A percentile compares a stretch with the other conserved stretches of the same genome.
These are phyloP conservation scores for Pollenia labialis DNA, from an alignment of 2,888 invertebrate species.

Conservation along the genomic window DNA sequence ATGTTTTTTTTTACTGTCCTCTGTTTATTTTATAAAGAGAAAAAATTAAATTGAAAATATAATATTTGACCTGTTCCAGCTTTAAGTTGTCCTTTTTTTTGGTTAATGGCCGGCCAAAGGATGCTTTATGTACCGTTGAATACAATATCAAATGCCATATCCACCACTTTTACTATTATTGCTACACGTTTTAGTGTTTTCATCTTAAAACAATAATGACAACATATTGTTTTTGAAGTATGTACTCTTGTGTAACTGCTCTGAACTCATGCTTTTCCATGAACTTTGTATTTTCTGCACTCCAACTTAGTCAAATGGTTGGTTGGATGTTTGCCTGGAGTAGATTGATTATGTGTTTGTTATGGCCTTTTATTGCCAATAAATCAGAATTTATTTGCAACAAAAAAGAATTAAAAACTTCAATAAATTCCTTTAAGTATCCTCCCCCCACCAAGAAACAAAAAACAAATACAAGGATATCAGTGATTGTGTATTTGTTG, in stretches of 20 bases:
- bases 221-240: slow-evolving; percentile 75
- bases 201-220: slow-evolving; percentile 59
- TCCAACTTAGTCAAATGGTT: not conserved
- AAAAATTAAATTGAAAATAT: slow-evolving; percentile 50
- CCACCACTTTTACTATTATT: slow-evolving; percentile 40
- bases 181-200: slow-evolving; percentile 55
- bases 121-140: slow-evolving; percentile 37
- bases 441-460: slow-evolving; percentile 61
- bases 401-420: slow-evolving; percentile 84
- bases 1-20: slow-evolving; percentile 37
- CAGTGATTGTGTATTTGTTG: not conserved
- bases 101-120: slow-evolving; percentile 46
- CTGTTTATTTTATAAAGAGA: slow-evolving; percentile 37
- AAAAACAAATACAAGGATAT: slow-evolving; percentile 5
- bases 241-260: slow-evolving; percentile 32
- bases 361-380: slow-evolving; percentile 82
- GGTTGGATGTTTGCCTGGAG: slow-evolving; percentile 36
- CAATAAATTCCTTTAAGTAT: slow-evolving; percentile 84
- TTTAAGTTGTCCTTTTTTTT: slow-evolving; percentile 54
- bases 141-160: not conserved
- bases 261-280: slow-evolving; percentile 29
- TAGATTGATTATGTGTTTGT: slow-evolving; percentile 70
- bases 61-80: slow-evolving; percentile 71
- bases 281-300: slow-evolving; percentile 22
- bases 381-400: slow-evolving; percentile 84